These are phyloP conservation scores for Drepana falcataria DNA, from an alignment of 2,888 invertebrate genomes.

Conservation along the genomic window DNA sequence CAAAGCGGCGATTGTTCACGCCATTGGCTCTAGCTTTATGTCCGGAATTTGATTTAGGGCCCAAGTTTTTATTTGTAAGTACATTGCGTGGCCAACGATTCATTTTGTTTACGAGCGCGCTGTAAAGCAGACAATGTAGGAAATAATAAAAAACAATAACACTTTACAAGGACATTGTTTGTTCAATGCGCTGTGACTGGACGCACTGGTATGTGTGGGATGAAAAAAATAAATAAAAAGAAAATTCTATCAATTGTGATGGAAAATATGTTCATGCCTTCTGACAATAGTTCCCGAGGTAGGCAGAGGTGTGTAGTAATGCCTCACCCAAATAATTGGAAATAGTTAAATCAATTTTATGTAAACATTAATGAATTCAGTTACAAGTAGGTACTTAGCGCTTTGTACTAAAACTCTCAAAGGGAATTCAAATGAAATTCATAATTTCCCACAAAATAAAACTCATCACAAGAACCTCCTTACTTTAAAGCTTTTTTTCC, in stretches of 20 bases:
- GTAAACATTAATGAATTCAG: too few species aligned
- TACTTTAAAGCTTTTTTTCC: background rate
- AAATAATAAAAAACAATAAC: background rate
- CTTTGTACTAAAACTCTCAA: background rate
- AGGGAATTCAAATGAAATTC: background rate
- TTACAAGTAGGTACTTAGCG: too few species aligned
- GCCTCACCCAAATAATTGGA: too few species aligned
- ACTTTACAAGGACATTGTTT: background rate
- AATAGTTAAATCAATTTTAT: too few species aligned
- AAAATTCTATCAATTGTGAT: too few species aligned
- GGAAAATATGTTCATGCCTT: too few species aligned
- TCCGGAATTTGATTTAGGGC: background rate
- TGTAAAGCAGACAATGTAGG: background rate
- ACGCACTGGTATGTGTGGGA: background rate
- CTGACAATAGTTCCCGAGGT: too few species aligned
- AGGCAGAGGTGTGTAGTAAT: too few species aligned
- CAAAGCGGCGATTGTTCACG: slow-evolving; percentile 1
- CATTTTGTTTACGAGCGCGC: background rate
- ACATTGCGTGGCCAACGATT: background rate
- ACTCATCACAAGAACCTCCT: background rate
- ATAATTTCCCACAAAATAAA: background rate
- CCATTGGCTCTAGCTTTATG: background rate
- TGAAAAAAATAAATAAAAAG: too few species aligned
- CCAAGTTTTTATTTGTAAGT: background rate
- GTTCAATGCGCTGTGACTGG: background rate